phyloP scores from a whole-genome alignment of 2,888 invertebrate species.

The Aporophyla nigra region DNA sequence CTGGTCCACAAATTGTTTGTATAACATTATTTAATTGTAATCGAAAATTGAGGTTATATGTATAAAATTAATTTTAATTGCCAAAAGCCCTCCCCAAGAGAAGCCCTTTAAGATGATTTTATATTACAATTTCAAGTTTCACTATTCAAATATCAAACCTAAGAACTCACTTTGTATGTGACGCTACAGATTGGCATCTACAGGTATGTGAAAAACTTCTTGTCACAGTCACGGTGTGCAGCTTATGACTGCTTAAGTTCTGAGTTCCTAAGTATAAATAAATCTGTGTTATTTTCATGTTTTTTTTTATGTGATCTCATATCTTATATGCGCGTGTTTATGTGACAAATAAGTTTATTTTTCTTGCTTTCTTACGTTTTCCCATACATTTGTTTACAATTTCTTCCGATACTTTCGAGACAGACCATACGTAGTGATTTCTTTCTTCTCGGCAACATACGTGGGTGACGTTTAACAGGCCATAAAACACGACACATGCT shows the following conservation, averaged over 20 bases:
- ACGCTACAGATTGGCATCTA: no score
- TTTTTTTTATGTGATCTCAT: no score
- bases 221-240: no score
- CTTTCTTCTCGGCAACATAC: slow-evolving; percentile 48
- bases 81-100: neutral
- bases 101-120: neutral
- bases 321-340: no score
- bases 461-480: slow-evolving; percentile 63
- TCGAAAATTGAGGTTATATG: neutral
- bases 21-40: neutral
- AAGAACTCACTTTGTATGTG: neutral
- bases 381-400: no score
- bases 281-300: no score
- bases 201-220: no score
- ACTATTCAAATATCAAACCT: neutral
- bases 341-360: no score
- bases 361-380: no score
- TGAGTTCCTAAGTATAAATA: no score
- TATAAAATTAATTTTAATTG: neutral
- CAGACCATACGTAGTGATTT: slow-evolving; percentile 37
- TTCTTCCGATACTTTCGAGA: neutral
- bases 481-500: slow-evolving; percentile 58
- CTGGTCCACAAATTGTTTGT: no score
- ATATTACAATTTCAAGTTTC: neutral
- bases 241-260: no score